Evolutionary conservation across 2,888 invertebrate species (phyloP).

Genomic region (Clitarchus hookeri): DNA sequence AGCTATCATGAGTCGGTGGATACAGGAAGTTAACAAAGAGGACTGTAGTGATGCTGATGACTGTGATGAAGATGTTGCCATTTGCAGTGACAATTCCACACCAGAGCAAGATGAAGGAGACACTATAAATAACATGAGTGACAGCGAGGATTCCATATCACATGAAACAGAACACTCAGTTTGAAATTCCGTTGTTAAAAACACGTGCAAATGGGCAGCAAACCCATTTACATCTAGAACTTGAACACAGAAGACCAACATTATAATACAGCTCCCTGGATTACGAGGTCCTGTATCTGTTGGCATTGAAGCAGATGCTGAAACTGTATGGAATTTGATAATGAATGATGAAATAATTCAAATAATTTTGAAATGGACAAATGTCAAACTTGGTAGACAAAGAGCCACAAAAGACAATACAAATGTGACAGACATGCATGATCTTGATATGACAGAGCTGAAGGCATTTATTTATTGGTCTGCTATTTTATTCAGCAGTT

Average conservation of each 20-base stretch:
- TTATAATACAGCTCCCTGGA: background rate
- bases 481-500: too few relatives aligned
- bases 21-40: background rate
- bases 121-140: background rate
- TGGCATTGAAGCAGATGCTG: background rate
- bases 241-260: background rate
- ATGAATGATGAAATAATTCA: too few relatives aligned
- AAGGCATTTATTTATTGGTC: too few relatives aligned
- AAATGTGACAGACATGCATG: too few relatives aligned
- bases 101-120: background rate
- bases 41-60: too few relatives aligned
- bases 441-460: too few relatives aligned
- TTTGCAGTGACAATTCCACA: background rate
- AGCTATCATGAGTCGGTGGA: background rate
- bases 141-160: background rate
- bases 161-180: background rate
- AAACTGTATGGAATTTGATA: too few relatives aligned
- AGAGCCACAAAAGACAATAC: too few relatives aligned
- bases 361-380: too few relatives aligned
- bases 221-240: background rate
- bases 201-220: background rate
- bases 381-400: too few relatives aligned
- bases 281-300: background rate
- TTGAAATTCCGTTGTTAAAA: background rate
- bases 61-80: background rate